These are phyloP conservation scores for Lophius americanus DNA, from an alignment of 2,797 vertebrate species.

Conservation along the genomic window DNA sequence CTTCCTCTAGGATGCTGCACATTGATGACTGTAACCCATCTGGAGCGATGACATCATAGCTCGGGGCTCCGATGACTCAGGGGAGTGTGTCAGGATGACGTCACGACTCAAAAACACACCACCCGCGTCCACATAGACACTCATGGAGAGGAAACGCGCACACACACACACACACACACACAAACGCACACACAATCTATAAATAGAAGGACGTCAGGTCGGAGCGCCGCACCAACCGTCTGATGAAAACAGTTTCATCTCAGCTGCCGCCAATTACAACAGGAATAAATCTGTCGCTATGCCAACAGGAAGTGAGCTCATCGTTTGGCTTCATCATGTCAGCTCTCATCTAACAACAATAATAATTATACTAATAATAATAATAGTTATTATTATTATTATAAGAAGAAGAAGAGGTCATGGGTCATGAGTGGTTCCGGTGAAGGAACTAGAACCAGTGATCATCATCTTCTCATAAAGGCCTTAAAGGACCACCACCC, in stretches of 20 bases:
- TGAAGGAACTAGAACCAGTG: too few species aligned
- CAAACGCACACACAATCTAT: slow-evolving; percentile 35
- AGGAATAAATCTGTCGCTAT: neutral
- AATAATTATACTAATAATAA: too few species aligned
- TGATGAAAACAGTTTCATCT: neutral
- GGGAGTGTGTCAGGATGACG: slow-evolving; percentile 27
- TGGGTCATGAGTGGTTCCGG: too few species aligned
- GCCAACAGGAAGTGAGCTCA: neutral
- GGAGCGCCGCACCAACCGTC: neutral
- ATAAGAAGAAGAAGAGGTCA: too few species aligned
- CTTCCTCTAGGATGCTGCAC: slow-evolving; percentile 13
- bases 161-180: slow-evolving; percentile 7
- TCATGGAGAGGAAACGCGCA: slow-evolving; percentile 8
- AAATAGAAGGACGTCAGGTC: slow-evolving; percentile 50
- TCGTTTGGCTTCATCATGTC: neutral
- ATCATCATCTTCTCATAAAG: too few species aligned
- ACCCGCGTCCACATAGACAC: neutral
- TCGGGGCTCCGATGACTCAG: slow-evolving; percentile 42
- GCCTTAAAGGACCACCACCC: too few species aligned
- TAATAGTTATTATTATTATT: too few species aligned
- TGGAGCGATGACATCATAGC: slow-evolving; percentile 51
- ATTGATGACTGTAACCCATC: slow-evolving; percentile 34
- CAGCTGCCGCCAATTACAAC: neutral
- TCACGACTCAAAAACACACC: slow-evolving; percentile 6
- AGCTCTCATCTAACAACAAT: neutral